Percentiles rank a stretch among this genome's conserved stretches.
These are phyloP conservation scores for Notarius lentiginosus DNA, from an alignment of 2,113 vertebrate species.

Conservation along the genomic window DNA sequence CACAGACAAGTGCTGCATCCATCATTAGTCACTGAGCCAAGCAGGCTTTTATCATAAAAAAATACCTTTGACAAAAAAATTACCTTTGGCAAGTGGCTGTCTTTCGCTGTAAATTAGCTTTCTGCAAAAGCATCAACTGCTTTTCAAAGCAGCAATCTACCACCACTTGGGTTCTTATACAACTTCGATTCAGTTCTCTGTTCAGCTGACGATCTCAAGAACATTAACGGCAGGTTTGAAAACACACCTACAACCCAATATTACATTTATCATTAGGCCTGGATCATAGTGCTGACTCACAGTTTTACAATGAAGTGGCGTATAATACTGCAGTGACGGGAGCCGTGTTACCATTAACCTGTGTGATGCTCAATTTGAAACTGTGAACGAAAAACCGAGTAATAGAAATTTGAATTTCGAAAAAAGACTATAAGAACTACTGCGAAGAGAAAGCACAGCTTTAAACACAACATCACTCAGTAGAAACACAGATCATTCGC, in stretches of 20 bases:
- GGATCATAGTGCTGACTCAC: neutral
- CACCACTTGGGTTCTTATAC: neutral
- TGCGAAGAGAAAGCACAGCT: no score
- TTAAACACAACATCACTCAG: no score
- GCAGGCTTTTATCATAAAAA: constrained; percentile 14
- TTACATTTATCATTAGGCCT: neutral
- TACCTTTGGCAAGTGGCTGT: constrained; percentile 14
- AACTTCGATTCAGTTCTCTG: neutral
- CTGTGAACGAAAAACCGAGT: no score
- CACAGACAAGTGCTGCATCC: constrained; percentile 3
- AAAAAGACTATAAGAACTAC: no score
- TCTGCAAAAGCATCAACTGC: constrained; percentile 10
- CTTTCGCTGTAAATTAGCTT: constrained; percentile 12
- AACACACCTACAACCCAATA: neutral
- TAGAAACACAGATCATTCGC: no score
- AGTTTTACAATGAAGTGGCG: neutral
- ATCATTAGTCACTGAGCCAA: constrained; percentile 9
- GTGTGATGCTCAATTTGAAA: neutral
- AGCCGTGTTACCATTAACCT: no score
- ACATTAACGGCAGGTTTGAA: neutral
- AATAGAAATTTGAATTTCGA: no score
- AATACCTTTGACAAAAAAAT: constrained; percentile 12
- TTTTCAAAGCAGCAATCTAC: constrained; percentile 12
- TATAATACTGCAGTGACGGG: neutral
- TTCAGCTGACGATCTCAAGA: neutral